These are phyloP conservation scores for Coluber constrictor DNA, from an alignment of 2,797 vertebrate species.

Conservation along the genomic window DNA sequence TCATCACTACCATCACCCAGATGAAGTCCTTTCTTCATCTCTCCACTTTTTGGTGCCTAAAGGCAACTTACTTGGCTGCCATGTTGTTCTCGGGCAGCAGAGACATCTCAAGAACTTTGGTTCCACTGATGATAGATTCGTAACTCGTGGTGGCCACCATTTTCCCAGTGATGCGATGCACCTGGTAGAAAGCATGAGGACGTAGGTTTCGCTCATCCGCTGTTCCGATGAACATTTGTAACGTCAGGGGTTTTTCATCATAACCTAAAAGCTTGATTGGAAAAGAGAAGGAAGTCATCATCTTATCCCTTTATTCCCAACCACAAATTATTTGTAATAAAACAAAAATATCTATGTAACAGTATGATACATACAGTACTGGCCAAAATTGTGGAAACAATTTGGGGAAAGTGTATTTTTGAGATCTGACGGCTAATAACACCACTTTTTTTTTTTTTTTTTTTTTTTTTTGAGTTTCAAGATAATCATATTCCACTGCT, in stretches of 20 bases:
- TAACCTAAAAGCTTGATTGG: constrained; percentile 81
- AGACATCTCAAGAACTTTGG: constrained; percentile 89
- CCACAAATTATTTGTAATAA: background rate
- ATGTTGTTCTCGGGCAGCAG: constrained; percentile 89
- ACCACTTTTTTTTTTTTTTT: too few species aligned
- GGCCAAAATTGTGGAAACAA: too few species aligned
- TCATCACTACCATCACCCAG: background rate
- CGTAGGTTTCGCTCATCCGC: constrained; percentile 88
- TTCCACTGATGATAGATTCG: constrained; percentile 87
- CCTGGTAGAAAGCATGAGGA: constrained; percentile 92
- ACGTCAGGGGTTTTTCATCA: constrained; percentile 85
- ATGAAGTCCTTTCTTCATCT: background rate
- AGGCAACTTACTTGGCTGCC: constrained; percentile 83
- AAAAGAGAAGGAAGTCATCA: background rate
- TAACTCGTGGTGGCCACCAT: constrained; percentile 92
- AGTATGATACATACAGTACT: background rate
- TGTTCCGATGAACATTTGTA: constrained; percentile 92
- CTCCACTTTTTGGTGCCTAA: background rate
- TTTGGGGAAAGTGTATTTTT: too few species aligned
- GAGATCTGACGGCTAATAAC: too few species aligned
- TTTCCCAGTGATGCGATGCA: constrained; percentile 91
- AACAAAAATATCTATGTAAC: background rate
- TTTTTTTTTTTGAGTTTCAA: too few species aligned
- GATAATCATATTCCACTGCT: too few species aligned
- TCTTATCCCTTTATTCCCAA: background rate